Conservation (phyloP, 2,113 vertebrate species). For the Alosa alosa region DNA sequence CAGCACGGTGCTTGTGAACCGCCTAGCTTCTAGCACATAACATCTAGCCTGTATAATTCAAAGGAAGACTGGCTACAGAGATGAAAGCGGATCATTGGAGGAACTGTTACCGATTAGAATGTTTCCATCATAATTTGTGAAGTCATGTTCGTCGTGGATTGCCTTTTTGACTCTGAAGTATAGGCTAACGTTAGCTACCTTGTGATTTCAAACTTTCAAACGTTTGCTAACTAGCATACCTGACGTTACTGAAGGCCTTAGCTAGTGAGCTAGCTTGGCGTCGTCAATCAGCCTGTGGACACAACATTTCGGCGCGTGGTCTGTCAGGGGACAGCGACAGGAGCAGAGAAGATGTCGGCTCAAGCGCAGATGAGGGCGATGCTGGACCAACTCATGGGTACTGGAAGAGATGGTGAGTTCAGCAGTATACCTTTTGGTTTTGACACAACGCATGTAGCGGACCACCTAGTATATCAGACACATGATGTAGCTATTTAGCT, state of each 20-base stretch:
- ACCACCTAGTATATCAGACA: neutral
- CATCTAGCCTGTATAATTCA: neutral
- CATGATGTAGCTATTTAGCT: neutral
- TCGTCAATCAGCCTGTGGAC: constrained; percentile 56
- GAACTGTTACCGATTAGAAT: neutral
- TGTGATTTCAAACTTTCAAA: constrained; percentile 15
- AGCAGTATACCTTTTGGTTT: neutral
- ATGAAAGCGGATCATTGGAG: constrained; percentile 1
- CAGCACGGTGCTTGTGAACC: neutral
- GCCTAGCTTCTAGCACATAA: neutral
- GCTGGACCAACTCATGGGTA: constrained; percentile 99
- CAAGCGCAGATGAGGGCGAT: constrained; percentile 98
- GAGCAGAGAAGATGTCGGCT: constrained; percentile 82
- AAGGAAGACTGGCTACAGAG: neutral
- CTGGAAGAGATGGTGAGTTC: constrained; percentile 91
- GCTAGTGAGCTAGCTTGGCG: constrained; percentile 50
- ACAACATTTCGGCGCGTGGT: constrained; percentile 46
- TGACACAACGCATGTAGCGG: neutral
- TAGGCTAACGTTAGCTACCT: neutral
- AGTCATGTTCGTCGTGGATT: constrained; percentile 19
- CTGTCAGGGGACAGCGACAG: constrained; percentile 26
- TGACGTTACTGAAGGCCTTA: constrained; percentile 28
- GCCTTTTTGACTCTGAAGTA: neutral
- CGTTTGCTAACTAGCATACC: neutral
- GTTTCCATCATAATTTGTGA: neutral